Percentiles rank a stretch among this genome's conserved stretches.
Conservation (phyloP, 1,140 invertebrate genomes). For the Panagrolaimus sp. region DNA sequence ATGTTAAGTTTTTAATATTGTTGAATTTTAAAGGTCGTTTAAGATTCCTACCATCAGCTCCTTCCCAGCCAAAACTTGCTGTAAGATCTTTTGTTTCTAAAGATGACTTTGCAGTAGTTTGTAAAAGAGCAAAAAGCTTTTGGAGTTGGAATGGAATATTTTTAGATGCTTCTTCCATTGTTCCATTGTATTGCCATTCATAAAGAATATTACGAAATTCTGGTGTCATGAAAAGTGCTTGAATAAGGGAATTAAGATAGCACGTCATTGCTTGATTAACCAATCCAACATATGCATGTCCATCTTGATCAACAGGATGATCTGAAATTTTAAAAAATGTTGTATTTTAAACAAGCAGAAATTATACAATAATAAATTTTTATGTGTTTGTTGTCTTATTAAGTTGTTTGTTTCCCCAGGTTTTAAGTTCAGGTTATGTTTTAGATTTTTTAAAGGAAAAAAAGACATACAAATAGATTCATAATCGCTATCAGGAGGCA, state of each 20-base stretch:
- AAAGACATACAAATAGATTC: neutral
- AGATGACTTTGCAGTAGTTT: constrained; percentile 65
- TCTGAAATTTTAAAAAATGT: too few relatives aligned
- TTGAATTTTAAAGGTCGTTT: too few relatives aligned
- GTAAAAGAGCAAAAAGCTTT: constrained; percentile 77
- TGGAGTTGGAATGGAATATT: constrained; percentile 82
- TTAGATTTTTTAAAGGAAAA: too few relatives aligned
- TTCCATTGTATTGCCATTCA: constrained; percentile 74
- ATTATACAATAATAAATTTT: too few relatives aligned
- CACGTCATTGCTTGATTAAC: constrained; percentile 92
- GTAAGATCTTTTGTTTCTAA: constrained; percentile 82
- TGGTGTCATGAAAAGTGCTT: constrained; percentile 86
- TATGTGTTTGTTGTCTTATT: too few relatives aligned
- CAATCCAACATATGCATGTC: constrained; percentile 70
- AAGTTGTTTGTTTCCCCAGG: too few relatives aligned
- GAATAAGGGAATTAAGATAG: constrained; percentile 81
- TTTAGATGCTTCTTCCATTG: constrained; percentile 63
- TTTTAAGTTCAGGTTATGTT: too few relatives aligned
- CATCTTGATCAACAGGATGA: constrained; percentile 44
- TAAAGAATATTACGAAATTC: constrained; percentile 85
- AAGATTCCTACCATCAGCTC: constrained; percentile 68
- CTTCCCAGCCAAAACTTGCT: constrained; percentile 83
- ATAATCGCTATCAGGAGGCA: neutral
- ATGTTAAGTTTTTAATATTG: too few relatives aligned
- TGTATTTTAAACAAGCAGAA: too few relatives aligned